Evolutionary conservation across 2,113 vertebrate species (phyloP).

Genomic region (Lasiurus cinereus): DNA sequence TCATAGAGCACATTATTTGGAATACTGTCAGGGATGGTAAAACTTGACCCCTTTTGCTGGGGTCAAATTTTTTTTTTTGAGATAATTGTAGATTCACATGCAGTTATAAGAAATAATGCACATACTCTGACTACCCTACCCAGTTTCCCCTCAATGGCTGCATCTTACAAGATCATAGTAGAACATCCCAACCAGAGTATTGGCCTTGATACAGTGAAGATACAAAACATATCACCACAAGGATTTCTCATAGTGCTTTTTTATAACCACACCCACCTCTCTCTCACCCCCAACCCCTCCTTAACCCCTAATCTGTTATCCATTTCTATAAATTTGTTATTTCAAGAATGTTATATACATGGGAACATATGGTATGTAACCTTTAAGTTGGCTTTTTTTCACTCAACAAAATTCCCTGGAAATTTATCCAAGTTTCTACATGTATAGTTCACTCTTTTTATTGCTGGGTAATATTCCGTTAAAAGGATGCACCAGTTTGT

Average conservation of each 20-base stretch:
- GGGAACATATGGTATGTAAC: neutral
- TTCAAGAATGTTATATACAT: neutral
- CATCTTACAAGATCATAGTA: neutral
- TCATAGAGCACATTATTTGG: neutral
- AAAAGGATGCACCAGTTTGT: neutral
- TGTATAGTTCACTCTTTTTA: neutral
- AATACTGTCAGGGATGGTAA: neutral
- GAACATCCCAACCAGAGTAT: neutral
- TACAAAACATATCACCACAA: neutral
- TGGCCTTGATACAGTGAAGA: neutral
- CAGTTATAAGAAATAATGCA: neutral
- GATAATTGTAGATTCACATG: neutral
- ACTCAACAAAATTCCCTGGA: neutral
- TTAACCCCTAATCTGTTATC: neutral
- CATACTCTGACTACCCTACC: neutral
- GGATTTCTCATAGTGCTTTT: neutral
- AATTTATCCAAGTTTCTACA: neutral
- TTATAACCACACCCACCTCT: neutral
- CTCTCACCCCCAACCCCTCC: neutral
- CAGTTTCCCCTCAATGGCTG: neutral
- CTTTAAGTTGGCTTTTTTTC: constrained; percentile 24
- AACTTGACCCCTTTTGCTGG: neutral
- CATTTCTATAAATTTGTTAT: constrained; percentile 30
- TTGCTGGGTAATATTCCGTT: neutral
- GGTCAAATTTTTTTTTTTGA: neutral